A percentile compares a stretch with the other conserved stretches of the same genome.
Conservation (phyloP, 2,113 vertebrate genomes). For the Planiliza haematocheilus region DNA sequence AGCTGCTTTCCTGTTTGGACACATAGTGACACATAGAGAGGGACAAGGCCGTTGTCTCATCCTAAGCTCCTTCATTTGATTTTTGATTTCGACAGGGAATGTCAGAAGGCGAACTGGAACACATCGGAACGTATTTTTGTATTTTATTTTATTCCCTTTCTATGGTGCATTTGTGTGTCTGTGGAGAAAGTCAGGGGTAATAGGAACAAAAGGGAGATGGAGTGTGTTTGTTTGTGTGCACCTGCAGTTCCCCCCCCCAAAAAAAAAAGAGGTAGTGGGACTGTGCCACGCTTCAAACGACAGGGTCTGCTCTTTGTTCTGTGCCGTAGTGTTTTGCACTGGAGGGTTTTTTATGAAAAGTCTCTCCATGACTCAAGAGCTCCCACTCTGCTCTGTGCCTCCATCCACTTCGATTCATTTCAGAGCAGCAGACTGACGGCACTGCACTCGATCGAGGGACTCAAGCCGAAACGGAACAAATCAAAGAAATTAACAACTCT, state of each 20-base stretch:
- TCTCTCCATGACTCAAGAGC: slow-evolving; percentile 62
- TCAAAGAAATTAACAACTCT: slow-evolving; percentile 28
- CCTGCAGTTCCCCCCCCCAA: slow-evolving; percentile 18
- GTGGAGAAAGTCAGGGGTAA: slow-evolving; percentile 3
- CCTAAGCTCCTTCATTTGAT: slow-evolving; percentile 16
- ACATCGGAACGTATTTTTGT: slow-evolving; percentile 15
- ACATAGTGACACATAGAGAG: too few relatives aligned
- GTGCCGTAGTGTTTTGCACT: slow-evolving; percentile 49
- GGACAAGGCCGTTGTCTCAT: background rate
- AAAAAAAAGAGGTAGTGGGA: slow-evolving; percentile 19
- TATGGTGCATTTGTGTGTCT: slow-evolving; percentile 15
- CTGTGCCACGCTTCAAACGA: slow-evolving; percentile 62
- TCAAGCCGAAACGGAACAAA: slow-evolving; percentile 51
- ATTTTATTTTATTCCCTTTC: slow-evolving; percentile 11
- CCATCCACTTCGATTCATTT: slow-evolving; percentile 53
- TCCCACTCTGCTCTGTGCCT: slow-evolving; percentile 47
- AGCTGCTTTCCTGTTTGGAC: slow-evolving; percentile 4
- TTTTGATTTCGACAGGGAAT: background rate
- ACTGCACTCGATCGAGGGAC: slow-evolving; percentile 58
- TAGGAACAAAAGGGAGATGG: background rate
- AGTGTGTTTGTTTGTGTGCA: background rate
- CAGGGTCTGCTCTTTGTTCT: slow-evolving; percentile 61
- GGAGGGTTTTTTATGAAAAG: slow-evolving; percentile 61
- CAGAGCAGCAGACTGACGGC: slow-evolving; percentile 44
- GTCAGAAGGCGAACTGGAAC: slow-evolving; percentile 7